Conservation (phyloP, 2,797 vertebrate genomes). For the Manis javanica region DNA sequence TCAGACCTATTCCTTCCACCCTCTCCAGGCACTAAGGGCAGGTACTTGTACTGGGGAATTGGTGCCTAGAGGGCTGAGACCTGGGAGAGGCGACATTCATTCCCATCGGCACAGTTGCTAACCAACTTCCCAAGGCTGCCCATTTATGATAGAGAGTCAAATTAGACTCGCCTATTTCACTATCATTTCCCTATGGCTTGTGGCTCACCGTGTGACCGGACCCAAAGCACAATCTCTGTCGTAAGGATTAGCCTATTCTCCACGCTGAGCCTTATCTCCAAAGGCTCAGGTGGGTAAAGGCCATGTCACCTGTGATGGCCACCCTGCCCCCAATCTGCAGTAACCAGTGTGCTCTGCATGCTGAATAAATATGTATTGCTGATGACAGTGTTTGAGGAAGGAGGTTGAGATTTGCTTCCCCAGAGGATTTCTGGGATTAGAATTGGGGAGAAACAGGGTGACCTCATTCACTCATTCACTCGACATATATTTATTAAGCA, state of each 20-base stretch:
- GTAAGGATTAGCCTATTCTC: constrained; percentile 21
- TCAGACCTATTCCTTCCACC: neutral
- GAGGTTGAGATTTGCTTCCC: constrained; percentile 16
- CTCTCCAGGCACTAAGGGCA: neutral
- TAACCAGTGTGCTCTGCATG: neutral
- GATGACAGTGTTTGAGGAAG: constrained; percentile 32
- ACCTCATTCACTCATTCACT: constrained; percentile 50
- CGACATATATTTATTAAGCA: constrained; percentile 61
- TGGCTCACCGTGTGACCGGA: neutral
- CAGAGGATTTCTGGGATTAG: constrained; percentile 39
- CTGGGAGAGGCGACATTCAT: neutral
- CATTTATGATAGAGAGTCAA: neutral
- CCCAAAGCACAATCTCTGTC: neutral
- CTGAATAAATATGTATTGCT: constrained; percentile 42
- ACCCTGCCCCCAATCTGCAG: neutral
- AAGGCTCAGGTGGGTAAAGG: constrained; percentile 22
- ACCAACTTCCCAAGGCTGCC: constrained; percentile 14
- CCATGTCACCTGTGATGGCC: constrained; percentile 1
- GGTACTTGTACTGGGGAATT: neutral
- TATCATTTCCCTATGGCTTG: neutral
- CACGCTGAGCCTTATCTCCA: constrained; percentile 28
- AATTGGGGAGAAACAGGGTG: constrained; percentile 32
- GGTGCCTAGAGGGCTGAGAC: neutral
- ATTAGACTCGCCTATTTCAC: neutral
- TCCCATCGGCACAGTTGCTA: neutral